Evolutionary conservation across 2,888 invertebrate genomes (phyloP).

Genomic region (Lathronympha strigana): DNA sequence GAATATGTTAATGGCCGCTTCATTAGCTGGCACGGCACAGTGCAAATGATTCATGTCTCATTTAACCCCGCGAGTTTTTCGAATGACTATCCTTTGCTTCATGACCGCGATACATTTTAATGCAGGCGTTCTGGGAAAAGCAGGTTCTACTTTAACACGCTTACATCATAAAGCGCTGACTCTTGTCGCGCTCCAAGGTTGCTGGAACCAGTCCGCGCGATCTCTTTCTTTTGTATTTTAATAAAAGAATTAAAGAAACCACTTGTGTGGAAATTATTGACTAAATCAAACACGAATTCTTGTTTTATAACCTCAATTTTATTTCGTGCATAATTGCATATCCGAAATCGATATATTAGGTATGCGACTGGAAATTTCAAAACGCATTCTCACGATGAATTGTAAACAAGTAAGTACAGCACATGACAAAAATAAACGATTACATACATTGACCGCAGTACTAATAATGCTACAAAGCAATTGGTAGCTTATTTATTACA

Average conservation of each 20-base stretch:
- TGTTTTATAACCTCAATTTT: not conserved
- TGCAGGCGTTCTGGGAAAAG: conserved; percentile 38
- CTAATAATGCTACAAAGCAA: no score
- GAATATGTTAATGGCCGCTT: conserved; percentile 43
- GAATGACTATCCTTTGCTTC: conserved; percentile 25
- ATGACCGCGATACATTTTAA: conserved; percentile 39
- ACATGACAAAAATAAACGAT: no score
- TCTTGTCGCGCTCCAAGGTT: conserved; percentile 39
- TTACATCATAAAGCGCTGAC: conserved; percentile 40
- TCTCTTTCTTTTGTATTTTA: conserved; percentile 36
- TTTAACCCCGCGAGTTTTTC: conserved; percentile 19
- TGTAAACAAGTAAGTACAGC: no score
- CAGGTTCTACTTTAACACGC: conserved; percentile 35
- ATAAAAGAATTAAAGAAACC: conserved; percentile 16
- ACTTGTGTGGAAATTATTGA: not conserved
- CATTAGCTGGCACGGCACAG: conserved; percentile 8
- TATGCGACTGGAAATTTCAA: not conserved
- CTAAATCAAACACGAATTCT: conserved; percentile 1
- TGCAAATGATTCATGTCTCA: not conserved
- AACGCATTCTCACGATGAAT: not conserved
- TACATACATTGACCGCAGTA: no score
- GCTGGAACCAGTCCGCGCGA: conserved; percentile 33
- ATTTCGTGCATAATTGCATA: no score
- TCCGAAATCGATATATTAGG: not conserved
- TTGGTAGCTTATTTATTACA: no score